These are phyloP conservation scores for Sturmia bella DNA, from an alignment of 2,888 invertebrate species.

Conservation along the genomic window DNA sequence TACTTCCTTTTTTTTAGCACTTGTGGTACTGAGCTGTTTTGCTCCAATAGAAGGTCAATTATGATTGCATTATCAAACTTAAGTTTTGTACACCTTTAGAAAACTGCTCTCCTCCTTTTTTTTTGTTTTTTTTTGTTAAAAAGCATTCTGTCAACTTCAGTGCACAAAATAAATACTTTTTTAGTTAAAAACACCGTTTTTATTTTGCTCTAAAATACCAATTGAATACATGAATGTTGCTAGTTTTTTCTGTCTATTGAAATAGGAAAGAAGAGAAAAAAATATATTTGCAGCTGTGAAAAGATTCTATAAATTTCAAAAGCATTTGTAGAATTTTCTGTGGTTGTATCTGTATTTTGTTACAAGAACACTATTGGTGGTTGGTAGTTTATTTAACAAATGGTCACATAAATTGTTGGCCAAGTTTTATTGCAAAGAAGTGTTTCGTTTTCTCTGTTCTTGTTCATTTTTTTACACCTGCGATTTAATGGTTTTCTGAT, in stretches of 20 bases:
- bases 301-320: slow-evolving; percentile 35
- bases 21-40: slow-evolving; percentile 17
- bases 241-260: no score
- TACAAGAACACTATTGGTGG: background rate
- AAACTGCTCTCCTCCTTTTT: background rate
- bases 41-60: slow-evolving; percentile 28
- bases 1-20: no score
- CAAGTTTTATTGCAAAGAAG: slow-evolving; percentile 10
- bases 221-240: background rate
- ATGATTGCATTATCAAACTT: slow-evolving; percentile 20
- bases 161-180: slow-evolving; percentile 15
- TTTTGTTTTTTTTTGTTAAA: no score
- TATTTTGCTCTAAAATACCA: background rate
- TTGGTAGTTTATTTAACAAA: slow-evolving; percentile 51
- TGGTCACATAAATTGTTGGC: slow-evolving; percentile 29
- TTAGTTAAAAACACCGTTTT: slow-evolving; percentile 3
- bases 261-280: background rate
- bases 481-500: slow-evolving; percentile 18
- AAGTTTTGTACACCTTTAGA: slow-evolving; percentile 6
- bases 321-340: background rate
- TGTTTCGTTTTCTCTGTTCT: background rate
- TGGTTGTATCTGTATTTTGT: background rate
- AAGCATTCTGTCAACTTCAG: background rate
- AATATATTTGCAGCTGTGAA: background rate
- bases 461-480: background rate